Conservation (phyloP, 1,140 invertebrate species). For the Papilio aristodemus region DNA sequence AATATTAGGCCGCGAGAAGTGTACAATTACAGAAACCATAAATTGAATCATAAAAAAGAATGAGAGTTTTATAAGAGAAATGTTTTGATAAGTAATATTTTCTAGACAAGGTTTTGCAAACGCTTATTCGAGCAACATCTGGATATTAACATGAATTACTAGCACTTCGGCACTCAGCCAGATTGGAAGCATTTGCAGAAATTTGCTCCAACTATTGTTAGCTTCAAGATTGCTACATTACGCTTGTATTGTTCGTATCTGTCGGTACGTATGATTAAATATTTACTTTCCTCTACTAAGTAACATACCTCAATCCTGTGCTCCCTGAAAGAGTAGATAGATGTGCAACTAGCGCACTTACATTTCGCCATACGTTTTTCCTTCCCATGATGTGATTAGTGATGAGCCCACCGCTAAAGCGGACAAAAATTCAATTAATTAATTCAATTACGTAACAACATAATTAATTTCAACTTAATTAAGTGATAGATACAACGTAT, state of each 20-base stretch:
- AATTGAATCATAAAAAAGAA: neutral
- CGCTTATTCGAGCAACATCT: conserved; percentile 2
- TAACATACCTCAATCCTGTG: too few species aligned
- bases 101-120: neutral
- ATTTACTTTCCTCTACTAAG: neutral
- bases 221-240: conserved; percentile 31
- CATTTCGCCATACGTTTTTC: too few species aligned
- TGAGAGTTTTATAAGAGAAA: neutral
- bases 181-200: conserved; percentile 31
- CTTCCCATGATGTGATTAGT: too few species aligned
- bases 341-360: too few species aligned
- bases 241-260: conserved; percentile 5
- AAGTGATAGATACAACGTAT: too few species aligned
- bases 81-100: conserved; percentile 11
- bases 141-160: conserved; percentile 11
- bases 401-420: too few species aligned
- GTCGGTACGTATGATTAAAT: conserved; percentile 10
- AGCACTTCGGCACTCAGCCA: conserved; percentile 12
- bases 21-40: too few species aligned
- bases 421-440: too few species aligned
- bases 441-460: too few species aligned
- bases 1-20: too few species aligned
- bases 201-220: conserved; percentile 22
- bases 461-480: too few species aligned
- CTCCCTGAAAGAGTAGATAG: too few species aligned